These are phyloP conservation scores for Lucinisca nassula DNA, from an alignment of 2,888 invertebrate species.

Conservation along the genomic window DNA sequence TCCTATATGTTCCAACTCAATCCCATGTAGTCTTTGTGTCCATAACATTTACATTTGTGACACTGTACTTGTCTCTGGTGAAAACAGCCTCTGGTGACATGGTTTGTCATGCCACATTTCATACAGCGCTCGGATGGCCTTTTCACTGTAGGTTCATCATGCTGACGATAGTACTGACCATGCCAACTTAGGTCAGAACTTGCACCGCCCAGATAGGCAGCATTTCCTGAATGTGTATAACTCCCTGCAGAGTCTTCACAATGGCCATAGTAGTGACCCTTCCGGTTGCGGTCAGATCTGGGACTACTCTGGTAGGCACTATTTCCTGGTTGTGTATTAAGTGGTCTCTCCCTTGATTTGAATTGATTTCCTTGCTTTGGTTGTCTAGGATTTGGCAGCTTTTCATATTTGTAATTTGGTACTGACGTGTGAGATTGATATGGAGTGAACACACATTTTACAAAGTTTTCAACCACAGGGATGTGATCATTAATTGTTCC, in stretches of 20 bases:
- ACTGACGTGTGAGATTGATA: background rate
- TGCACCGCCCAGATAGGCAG: background rate
- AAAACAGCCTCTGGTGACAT: background rate
- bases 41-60: background rate
- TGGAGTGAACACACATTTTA: background rate
- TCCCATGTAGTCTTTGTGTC: constrained; percentile 2
- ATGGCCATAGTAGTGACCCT: background rate
- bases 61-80: constrained; percentile 9
- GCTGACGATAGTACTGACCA: background rate
- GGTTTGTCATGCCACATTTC: constrained; percentile 16
- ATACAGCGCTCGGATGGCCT: background rate
- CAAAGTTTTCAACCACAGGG: background rate
- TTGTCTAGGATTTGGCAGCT: background rate
- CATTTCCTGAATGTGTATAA: background rate
- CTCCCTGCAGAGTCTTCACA: background rate
- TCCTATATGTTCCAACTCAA: constrained; percentile 13
- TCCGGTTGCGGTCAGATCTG: background rate
- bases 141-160: background rate
- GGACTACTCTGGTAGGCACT: too few relatives aligned
- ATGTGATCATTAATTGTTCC: background rate
- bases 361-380: background rate
- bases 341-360: too few relatives aligned
- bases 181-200: background rate
- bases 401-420: background rate
- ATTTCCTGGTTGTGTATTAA: too few relatives aligned